Conservation (phyloP, 23 tunicate species). For the Halocynthia aurantium region DNA sequence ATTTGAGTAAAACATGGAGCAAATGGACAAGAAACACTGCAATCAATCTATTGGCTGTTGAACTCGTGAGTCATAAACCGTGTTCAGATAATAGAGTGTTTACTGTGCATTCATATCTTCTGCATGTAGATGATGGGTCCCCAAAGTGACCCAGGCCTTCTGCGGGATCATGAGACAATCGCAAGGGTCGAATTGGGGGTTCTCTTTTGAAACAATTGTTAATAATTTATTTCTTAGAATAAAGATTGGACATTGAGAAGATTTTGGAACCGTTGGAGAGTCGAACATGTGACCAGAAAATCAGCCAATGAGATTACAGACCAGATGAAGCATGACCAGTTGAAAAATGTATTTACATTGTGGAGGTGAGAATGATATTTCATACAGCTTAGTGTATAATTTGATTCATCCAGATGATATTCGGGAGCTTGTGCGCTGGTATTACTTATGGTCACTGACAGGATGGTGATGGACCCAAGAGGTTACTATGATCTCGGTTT, state of each 20-base stretch:
- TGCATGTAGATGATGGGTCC: too few relatives aligned
- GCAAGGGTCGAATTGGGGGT: background rate
- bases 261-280: background rate
- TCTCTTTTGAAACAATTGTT: background rate
- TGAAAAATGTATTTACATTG: background rate
- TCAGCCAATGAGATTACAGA: conserved; percentile 6
- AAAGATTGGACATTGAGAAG: background rate
- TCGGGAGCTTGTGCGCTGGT: too few relatives aligned
- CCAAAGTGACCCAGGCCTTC: too few relatives aligned
- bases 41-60: background rate
- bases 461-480: too few relatives aligned
- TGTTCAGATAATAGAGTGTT: too few relatives aligned
- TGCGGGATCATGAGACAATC: too few relatives aligned
- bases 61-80: background rate
- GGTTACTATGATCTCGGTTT: too few relatives aligned
- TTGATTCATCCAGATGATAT: too few relatives aligned
- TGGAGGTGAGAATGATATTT: background rate
- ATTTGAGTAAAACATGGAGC: background rate
- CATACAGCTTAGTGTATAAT: too few relatives aligned
- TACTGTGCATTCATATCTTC: too few relatives aligned
- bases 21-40: background rate
- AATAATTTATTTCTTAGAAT: background rate
- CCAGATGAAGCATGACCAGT: background rate
- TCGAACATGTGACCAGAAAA: conserved; percentile 6
- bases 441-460: too few relatives aligned